These are phyloP conservation scores for Alectura lathami DNA, from an alignment of 2,113 vertebrate genomes.

Conservation along the genomic window DNA sequence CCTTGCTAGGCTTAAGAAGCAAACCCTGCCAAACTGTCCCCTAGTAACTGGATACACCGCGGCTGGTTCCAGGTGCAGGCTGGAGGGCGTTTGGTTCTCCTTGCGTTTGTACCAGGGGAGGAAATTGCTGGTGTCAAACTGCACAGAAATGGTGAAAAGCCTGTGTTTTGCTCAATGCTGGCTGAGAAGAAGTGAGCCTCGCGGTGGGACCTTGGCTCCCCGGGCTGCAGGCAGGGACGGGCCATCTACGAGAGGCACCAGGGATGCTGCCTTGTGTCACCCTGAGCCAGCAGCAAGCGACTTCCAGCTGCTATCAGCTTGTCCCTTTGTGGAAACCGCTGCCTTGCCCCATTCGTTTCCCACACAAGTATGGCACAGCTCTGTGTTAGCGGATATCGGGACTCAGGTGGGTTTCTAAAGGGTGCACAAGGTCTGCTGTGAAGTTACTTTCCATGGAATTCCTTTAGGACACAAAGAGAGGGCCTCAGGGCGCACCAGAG, in stretches of 20 bases:
- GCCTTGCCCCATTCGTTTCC: neutral
- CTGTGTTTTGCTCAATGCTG: neutral
- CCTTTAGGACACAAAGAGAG: too few species aligned
- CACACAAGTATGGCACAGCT: too few species aligned
- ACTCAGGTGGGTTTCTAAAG: neutral
- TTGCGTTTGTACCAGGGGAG: neutral
- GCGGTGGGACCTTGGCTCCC: neutral
- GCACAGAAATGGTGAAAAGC: neutral
- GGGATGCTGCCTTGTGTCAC: too few species aligned
- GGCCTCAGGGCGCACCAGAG: too few species aligned
- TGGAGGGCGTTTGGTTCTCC: neutral
- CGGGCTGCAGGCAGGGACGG: neutral
- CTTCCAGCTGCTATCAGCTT: neutral
- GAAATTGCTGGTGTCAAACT: neutral
- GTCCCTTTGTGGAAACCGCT: neutral
- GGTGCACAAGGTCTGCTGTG: accelerated
- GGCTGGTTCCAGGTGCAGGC: accelerated
- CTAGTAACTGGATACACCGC: neutral
- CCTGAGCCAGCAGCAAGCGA: neutral
- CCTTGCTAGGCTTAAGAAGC: neutral
- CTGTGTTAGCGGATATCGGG: neutral
- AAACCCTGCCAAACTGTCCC: neutral
- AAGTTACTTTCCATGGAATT: neutral
- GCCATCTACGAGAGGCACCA: too few species aligned
- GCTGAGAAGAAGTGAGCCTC: neutral